These are phyloP conservation scores for Macropodus opercularis DNA, from an alignment of 2,797 vertebrate genomes.

Conservation along the genomic window DNA sequence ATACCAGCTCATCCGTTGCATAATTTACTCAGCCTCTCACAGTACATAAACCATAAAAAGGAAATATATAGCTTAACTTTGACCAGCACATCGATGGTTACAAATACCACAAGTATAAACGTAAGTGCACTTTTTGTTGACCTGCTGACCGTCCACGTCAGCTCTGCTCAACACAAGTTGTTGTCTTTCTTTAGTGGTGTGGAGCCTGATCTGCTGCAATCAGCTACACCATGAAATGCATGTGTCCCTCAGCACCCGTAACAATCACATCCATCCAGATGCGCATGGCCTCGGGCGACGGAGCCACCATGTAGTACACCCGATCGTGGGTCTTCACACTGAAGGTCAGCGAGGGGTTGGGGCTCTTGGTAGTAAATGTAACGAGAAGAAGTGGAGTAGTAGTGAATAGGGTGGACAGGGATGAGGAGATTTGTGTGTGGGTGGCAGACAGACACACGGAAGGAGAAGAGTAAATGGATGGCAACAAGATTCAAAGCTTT, in stretches of 20 bases:
- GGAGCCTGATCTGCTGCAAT: slow-evolving; percentile 1
- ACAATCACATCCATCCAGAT: slow-evolving; percentile 99
- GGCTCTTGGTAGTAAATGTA: slow-evolving; percentile 82
- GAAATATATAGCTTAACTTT: slow-evolving; percentile 48
- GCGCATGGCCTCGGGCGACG: slow-evolving; percentile 95
- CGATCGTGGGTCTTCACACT: slow-evolving; percentile 96
- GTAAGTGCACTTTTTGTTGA: slow-evolving; percentile 21
- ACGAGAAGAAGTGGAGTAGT: slow-evolving; percentile 3
- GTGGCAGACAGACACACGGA: slow-evolving; percentile 7
- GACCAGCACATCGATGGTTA: slow-evolving; percentile 21
- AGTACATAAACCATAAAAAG: slow-evolving; percentile 17
- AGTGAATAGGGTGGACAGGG: not conserved
- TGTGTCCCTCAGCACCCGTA: slow-evolving; percentile 95
- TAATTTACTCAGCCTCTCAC: slow-evolving; percentile 20
- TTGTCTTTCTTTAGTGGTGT: fast-evolving
- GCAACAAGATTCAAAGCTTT: slow-evolving; percentile 23
- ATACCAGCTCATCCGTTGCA: not conserved
- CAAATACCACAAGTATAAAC: slow-evolving; percentile 37
- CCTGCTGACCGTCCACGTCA: slow-evolving; percentile 21
- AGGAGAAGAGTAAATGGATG: slow-evolving; percentile 37
- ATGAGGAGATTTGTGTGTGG: slow-evolving; percentile 3
- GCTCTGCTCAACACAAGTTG: too few species aligned
- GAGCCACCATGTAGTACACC: slow-evolving; percentile 97
- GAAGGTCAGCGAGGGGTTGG: slow-evolving; percentile 93
- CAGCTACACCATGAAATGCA: slow-evolving; percentile 91